These are phyloP conservation scores for Trachelus iudaicus DNA, from an alignment of 2,888 invertebrate species.

Conservation along the genomic window DNA sequence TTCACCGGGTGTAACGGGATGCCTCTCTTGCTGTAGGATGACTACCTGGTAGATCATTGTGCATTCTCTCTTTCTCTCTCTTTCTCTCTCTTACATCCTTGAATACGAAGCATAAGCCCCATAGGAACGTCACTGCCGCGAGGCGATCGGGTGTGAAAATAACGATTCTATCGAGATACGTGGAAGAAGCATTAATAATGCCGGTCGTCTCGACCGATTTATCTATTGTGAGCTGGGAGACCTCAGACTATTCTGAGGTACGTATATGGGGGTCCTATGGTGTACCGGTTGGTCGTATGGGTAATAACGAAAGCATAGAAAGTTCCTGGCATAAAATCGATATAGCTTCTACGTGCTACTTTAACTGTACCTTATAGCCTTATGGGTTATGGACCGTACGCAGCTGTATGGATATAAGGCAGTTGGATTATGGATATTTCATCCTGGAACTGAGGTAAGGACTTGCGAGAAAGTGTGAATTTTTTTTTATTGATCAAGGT, in stretches of 20 bases:
- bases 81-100: neutral
- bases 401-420: too few relatives aligned
- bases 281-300: neutral
- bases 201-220: neutral
- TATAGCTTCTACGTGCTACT: neutral
- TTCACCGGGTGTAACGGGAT: too few relatives aligned
- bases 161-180: neutral
- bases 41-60: neutral
- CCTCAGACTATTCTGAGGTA: neutral
- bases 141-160: slow-evolving; percentile 3
- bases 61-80: neutral
- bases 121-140: too few relatives aligned
- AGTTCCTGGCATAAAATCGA: neutral
- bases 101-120: too few relatives aligned
- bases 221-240: neutral
- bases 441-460: neutral
- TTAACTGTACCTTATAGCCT: too few relatives aligned
- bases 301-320: neutral
- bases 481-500: slow-evolving; percentile 24
- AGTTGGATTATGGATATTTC: too few relatives aligned
- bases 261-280: neutral
- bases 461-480: slow-evolving; percentile 11
- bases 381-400: too few relatives aligned
- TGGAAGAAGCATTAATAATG: neutral
- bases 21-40: too few relatives aligned